A percentile compares a stretch with the other conserved stretches of the same genome.
Conservation (phyloP, 2,113 vertebrate species). For the Natator depressus region DNA sequence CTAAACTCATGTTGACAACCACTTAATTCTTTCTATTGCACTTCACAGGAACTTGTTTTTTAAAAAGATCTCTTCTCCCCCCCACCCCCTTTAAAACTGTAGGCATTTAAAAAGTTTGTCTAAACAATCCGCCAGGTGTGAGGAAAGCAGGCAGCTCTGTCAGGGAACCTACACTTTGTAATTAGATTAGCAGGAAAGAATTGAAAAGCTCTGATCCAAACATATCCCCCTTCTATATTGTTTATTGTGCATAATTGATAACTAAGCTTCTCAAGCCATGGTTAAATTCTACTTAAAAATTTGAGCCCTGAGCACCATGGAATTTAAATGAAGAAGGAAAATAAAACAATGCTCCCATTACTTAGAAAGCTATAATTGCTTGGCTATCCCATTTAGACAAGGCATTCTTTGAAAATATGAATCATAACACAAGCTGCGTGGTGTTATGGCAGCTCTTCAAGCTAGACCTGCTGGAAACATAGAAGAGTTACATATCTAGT, state of each 20-base stretch:
- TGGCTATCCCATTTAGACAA: neutral
- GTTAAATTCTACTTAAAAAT: slow-evolving; percentile 57
- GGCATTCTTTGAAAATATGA: neutral
- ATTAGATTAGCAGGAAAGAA: slow-evolving; percentile 83
- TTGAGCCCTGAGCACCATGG: neutral
- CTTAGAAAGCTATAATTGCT: slow-evolving; percentile 1
- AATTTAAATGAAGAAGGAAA: slow-evolving; percentile 59
- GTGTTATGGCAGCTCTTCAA: neutral
- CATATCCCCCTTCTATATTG: neutral
- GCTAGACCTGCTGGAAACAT: neutral
- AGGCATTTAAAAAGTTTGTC: slow-evolving; percentile 86
- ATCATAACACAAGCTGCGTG: neutral
- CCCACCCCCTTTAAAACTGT: slow-evolving; percentile 69
- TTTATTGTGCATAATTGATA: slow-evolving; percentile 48
- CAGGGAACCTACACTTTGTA: slow-evolving; percentile 79
- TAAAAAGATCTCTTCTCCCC: slow-evolving; percentile 61
- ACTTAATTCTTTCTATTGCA: slow-evolving; percentile 82
- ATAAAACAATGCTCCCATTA: slow-evolving; percentile 53
- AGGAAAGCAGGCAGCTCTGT: slow-evolving; percentile 75
- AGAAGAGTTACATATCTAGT: neutral
- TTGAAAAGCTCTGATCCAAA: slow-evolving; percentile 52
- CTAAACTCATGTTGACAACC: slow-evolving; percentile 94
- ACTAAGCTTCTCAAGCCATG: slow-evolving; percentile 58
- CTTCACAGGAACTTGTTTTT: slow-evolving; percentile 76
- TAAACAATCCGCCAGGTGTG: slow-evolving; percentile 91